Percentiles rank a stretch among this genome's conserved stretches.
Conservation (phyloP, 2,797 vertebrate species). For the Silurus lanzhouensis region DNA sequence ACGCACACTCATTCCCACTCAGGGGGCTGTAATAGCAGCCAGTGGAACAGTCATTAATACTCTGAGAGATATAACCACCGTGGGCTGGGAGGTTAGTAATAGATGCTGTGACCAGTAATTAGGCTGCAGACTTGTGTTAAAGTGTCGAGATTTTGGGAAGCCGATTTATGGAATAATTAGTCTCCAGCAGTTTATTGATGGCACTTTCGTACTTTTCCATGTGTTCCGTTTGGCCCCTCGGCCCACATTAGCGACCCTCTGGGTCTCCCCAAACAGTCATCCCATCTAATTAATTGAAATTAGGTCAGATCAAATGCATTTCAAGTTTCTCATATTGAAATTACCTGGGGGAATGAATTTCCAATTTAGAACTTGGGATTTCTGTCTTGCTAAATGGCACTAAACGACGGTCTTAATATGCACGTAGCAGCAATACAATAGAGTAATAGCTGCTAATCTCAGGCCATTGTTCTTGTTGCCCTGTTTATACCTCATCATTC, state of each 20-base stretch:
- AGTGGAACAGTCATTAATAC: conserved; percentile 73
- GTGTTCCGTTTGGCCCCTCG: conserved; percentile 71
- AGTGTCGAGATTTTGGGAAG: conserved; percentile 80
- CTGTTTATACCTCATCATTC: conserved; percentile 65
- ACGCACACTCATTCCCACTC: conserved; percentile 48
- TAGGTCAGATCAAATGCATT: conserved; percentile 85
- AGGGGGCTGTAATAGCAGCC: conserved; percentile 62
- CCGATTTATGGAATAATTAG: conserved; percentile 82
- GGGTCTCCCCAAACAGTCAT: conserved; percentile 81
- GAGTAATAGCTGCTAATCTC: conserved; percentile 75
- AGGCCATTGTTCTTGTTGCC: conserved; percentile 72
- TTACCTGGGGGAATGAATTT: conserved; percentile 83
- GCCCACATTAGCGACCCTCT: conserved; percentile 70
- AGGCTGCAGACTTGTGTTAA: conserved; percentile 77
- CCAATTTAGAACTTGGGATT: conserved; percentile 84
- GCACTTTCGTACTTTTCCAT: conserved; percentile 78
- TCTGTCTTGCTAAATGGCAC: conserved; percentile 77
- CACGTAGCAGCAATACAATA: conserved; percentile 67
- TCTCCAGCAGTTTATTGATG: conserved; percentile 83
- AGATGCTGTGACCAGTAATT: conserved; percentile 81
- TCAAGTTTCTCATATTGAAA: conserved; percentile 83
- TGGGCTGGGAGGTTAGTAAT: conserved; percentile 73
- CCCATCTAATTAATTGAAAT: conserved; percentile 85
- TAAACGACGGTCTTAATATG: conserved; percentile 76
- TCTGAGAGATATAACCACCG: conserved; percentile 65